Evolutionary conservation across 2,888 invertebrate species (phyloP).

Genomic region (Aphodius granarius): DNA sequence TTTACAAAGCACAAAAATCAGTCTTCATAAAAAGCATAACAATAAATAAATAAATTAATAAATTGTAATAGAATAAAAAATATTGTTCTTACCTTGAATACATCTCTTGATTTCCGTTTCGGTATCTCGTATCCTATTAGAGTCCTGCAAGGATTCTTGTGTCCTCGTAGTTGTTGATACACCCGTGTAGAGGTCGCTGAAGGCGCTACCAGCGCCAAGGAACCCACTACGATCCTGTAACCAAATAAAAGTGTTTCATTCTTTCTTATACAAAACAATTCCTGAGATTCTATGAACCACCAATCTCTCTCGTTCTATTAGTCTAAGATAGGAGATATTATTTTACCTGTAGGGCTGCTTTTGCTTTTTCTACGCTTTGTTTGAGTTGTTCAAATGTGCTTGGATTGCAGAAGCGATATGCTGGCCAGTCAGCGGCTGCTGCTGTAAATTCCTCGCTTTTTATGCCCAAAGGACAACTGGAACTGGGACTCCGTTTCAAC

Average conservation of each 20-base stretch:
- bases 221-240: slow-evolving; percentile 72
- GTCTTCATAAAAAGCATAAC: no score
- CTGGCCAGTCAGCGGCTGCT: slow-evolving; percentile 68
- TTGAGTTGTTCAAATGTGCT: slow-evolving; percentile 88
- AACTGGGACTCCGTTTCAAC: slow-evolving; percentile 48
- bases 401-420: slow-evolving; percentile 78
- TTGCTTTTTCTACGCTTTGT: slow-evolving; percentile 88
- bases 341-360: slow-evolving; percentile 74
- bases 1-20: no score
- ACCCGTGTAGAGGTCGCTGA: slow-evolving; percentile 67
- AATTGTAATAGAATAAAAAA: no score
- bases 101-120: slow-evolving; percentile 49
- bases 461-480: slow-evolving; percentile 47
- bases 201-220: slow-evolving; percentile 71
- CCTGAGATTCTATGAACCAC: neutral
- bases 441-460: slow-evolving; percentile 57
- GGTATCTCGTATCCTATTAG: slow-evolving; percentile 47
- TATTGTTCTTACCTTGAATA: slow-evolving; percentile 42
- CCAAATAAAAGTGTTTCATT: slow-evolving; percentile 11
- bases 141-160: slow-evolving; percentile 46
- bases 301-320: neutral
- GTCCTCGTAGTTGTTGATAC: slow-evolving; percentile 46
- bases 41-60: no score
- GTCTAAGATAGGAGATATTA: neutral
- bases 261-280: neutral